A percentile compares a stretch with the other conserved stretches of the same genome.
Evolutionary conservation across 2,888 invertebrate species (phyloP).

Genomic region (Pelosia muscerda): DNA sequence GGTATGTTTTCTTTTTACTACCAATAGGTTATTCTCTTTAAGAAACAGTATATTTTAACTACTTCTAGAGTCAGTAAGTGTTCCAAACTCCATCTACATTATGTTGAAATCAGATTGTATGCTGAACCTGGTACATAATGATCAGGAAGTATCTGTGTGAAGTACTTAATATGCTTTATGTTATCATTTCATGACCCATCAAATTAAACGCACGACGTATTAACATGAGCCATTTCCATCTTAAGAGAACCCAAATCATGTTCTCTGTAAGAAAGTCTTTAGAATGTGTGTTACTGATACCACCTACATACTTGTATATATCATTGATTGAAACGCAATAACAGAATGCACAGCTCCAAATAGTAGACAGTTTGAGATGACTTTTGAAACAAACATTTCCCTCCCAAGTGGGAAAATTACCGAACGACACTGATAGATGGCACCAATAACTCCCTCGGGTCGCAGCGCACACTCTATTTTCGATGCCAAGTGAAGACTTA

Average conservation of each 20-base stretch:
- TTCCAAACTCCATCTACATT: too few relatives aligned
- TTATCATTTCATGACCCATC: constrained; percentile 28
- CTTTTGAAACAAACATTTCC: constrained; percentile 77
- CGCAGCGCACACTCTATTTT: constrained; percentile 66
- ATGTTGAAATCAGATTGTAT: constrained; percentile 10
- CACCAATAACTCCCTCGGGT: constrained; percentile 76
- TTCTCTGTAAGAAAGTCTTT: not conserved
- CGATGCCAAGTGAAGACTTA: constrained; percentile 62
- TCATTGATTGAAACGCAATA: constrained; percentile 21
- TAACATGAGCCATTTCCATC: constrained; percentile 53
- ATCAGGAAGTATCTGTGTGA: constrained; percentile 25
- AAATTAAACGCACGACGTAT: constrained; percentile 22
- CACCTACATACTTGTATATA: not conserved
- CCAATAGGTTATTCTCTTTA: constrained; percentile 38
- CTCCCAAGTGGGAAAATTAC: constrained; percentile 76
- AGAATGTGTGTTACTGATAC: not conserved
- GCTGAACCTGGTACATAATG: constrained; percentile 23
- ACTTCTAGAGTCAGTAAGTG: too few relatives aligned
- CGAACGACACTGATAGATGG: constrained; percentile 81
- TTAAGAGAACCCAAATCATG: constrained; percentile 35
- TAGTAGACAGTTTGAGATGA: constrained; percentile 70
- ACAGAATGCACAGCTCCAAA: constrained; percentile 52
- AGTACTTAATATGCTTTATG: constrained; percentile 24
- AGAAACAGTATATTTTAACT: constrained; percentile 21
- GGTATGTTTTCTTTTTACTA: constrained; percentile 44